Percentiles rank a stretch among this genome's conserved stretches.
phyloP scores from a whole-genome alignment of 2,797 vertebrate species.

The Crocidura indochinensis region DNA sequence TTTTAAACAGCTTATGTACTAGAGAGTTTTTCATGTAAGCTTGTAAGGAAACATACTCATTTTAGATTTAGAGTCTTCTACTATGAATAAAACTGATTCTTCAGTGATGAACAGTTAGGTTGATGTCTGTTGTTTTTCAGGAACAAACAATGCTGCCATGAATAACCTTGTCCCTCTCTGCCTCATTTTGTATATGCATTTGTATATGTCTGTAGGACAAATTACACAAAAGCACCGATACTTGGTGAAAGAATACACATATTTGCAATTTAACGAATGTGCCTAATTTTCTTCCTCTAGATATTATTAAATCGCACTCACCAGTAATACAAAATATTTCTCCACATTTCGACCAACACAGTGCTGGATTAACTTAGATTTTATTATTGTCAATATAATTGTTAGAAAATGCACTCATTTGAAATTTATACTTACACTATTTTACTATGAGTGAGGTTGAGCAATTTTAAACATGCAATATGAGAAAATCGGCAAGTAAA shows the following conservation, averaged over 20 bases:
- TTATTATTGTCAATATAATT: constrained; percentile 26
- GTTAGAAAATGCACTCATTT: constrained; percentile 35
- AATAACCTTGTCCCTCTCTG: neutral
- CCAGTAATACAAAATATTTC: constrained; percentile 6
- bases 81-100: neutral
- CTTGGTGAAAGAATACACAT: neutral
- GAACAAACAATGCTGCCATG: neutral
- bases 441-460: constrained; percentile 5
- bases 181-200: neutral
- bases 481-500: constrained; percentile 28
- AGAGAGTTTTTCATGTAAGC: neutral
- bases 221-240: neutral
- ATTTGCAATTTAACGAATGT: constrained; percentile 22
- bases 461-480: constrained; percentile 2
- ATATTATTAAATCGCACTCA: neutral
- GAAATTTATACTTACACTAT: constrained; percentile 19
- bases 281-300: neutral
- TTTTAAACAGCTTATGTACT: neutral
- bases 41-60: constrained; percentile 4
- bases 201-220: neutral
- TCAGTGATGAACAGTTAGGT: neutral
- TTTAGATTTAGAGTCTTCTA: neutral
- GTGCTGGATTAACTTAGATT: neutral
- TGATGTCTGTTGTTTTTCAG: constrained; percentile 18
- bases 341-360: neutral